These are phyloP conservation scores for Escarpia spicata DNA, from an alignment of 2,888 invertebrate species.

Conservation along the genomic window DNA sequence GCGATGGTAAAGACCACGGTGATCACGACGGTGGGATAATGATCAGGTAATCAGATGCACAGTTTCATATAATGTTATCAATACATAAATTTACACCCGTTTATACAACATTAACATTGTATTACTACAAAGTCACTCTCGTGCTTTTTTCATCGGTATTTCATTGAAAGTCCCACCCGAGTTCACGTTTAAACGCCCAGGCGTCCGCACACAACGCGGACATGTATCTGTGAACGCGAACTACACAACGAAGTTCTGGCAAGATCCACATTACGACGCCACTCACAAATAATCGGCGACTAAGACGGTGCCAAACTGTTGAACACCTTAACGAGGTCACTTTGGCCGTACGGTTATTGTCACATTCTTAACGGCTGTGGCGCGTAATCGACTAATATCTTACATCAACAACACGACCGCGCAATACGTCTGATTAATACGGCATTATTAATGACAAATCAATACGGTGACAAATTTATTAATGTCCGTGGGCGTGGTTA, in stretches of 20 bases:
- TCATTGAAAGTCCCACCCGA: no score
- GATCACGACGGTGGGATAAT: no score
- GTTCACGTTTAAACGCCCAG: no score
- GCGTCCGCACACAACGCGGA: no score
- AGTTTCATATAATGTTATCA: no score
- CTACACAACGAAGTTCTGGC: no score
- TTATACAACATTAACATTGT: no score
- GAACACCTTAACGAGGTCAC: neutral
- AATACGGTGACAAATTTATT: neutral
- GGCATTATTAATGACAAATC: neutral
- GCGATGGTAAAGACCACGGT: no score
- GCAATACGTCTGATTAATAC: neutral
- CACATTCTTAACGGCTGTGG: neutral
- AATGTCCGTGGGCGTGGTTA: slow-evolving; percentile 9
- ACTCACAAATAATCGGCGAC: neutral
- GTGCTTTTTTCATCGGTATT: no score
- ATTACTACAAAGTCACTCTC: no score
- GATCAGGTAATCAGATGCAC: no score
- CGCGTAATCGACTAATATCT: neutral
- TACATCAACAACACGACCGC: neutral
- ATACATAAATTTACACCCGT: no score
- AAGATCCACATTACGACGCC: neutral
- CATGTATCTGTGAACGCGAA: neutral
- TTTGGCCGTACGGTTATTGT: neutral
- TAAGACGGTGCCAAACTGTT: neutral